These are phyloP conservation scores for Silurus aristotelis DNA, from an alignment of 2,797 vertebrate species.

Conservation along the genomic window DNA sequence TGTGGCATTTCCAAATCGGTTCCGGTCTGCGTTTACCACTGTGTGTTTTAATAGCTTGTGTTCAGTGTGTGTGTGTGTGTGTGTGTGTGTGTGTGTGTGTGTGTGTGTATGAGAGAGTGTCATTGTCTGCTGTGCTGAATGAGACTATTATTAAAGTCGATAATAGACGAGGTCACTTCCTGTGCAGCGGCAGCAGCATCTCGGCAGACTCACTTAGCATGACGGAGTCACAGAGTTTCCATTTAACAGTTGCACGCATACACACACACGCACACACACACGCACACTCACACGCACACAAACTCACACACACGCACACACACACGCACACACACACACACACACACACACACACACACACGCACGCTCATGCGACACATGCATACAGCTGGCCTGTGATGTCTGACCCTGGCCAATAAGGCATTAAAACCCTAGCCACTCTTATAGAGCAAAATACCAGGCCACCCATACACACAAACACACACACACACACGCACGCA, in stretches of 20 bases:
- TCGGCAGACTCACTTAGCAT: conserved; percentile 38
- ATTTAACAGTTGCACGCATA: background rate
- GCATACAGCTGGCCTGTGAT: conserved; percentile 14
- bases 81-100: conserved; percentile 28
- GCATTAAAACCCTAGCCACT: conserved; percentile 20
- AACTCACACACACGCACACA: conserved; percentile 7
- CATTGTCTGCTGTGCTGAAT: conserved; percentile 55
- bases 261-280: conserved; percentile 38
- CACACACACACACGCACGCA: conserved; percentile 16
- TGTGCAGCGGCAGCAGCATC: conserved; percentile 28
- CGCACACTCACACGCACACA: conserved; percentile 35
- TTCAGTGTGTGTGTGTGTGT: conserved; percentile 20
- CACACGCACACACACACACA: background rate
- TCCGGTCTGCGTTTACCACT: conserved; percentile 30
- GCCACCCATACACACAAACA: conserved; percentile 22
- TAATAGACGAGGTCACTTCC: conserved; percentile 53
- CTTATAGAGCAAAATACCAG: conserved; percentile 31
- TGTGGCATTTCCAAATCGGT: conserved; percentile 20
- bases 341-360: too few species aligned
- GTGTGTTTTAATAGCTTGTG: conserved; percentile 3
- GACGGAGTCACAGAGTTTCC: conserved; percentile 12
- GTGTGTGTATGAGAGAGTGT: background rate
- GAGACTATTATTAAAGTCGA: conserved; percentile 48
- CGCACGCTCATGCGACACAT: too few species aligned
- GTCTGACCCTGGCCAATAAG: conserved; percentile 38